Evolutionary conservation across 2,113 vertebrate species (phyloP).

Genomic region (Cyanoramphus novaezelandiae): DNA sequence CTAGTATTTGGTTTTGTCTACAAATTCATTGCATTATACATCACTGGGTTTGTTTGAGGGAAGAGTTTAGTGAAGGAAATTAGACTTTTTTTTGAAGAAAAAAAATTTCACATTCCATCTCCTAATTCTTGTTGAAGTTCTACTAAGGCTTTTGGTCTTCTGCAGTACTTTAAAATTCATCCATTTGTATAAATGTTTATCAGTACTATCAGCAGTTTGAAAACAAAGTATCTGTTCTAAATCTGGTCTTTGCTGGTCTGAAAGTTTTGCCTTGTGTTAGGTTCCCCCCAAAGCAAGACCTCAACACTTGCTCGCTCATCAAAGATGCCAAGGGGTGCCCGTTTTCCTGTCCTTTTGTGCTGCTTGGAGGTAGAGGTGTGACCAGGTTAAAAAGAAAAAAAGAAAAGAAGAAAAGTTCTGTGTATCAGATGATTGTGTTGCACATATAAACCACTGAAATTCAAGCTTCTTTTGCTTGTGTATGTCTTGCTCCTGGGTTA

Average conservation of each 20-base stretch:
- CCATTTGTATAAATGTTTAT: background rate
- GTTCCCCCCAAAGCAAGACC: background rate
- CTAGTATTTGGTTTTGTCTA: background rate
- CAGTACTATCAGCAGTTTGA: background rate
- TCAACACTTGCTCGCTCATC: background rate
- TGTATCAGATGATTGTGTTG: background rate
- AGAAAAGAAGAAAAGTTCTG: background rate
- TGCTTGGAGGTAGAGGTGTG: background rate
- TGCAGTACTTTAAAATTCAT: background rate
- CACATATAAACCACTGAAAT: background rate
- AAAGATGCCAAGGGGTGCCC: fast-evolving
- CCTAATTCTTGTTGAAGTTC: background rate
- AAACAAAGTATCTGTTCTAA: background rate
- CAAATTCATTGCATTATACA: background rate
- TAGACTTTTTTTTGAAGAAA: fast-evolving
- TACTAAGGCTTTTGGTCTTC: background rate
- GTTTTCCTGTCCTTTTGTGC: background rate
- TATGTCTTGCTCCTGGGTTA: background rate
- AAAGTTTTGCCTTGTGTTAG: background rate
- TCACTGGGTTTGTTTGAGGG: background rate
- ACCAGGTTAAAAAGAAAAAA: background rate
- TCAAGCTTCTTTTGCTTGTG: background rate
- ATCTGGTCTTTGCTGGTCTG: background rate
- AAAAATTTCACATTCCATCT: background rate
- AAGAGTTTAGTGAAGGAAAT: background rate